Evolutionary conservation across 2,113 vertebrate species (phyloP).

Genomic region (Hipposideros armiger): DNA sequence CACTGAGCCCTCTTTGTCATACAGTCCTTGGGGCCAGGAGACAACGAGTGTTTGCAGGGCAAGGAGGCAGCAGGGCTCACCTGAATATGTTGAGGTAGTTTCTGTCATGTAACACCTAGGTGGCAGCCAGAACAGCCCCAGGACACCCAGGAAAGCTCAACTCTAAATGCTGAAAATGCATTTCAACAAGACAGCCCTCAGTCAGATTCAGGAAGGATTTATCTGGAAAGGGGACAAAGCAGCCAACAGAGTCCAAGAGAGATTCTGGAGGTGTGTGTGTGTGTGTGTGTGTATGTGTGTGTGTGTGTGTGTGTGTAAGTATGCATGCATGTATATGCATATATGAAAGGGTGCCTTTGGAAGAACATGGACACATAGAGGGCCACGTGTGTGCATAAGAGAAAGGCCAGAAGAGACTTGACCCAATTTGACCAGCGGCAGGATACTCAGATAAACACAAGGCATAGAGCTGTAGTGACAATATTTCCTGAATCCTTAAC

Average conservation of each 20-base stretch:
- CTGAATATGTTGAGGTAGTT: not conserved
- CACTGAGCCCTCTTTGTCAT: not conserved
- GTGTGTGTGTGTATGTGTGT: not conserved
- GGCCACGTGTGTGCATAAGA: fast-evolving
- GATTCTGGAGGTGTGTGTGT: not conserved
- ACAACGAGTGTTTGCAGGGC: not conserved
- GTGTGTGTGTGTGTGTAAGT: fast-evolving
- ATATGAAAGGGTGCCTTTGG: not conserved
- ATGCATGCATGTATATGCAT: fast-evolving
- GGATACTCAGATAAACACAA: not conserved
- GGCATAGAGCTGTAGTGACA: fast-evolving
- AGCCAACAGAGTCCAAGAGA: not conserved
- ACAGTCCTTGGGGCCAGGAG: not conserved
- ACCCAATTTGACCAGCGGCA: not conserved
- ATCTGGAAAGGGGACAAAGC: not conserved
- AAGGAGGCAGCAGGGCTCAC: not conserved
- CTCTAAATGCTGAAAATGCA: not conserved
- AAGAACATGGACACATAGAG: not conserved
- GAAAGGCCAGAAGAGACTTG: not conserved
- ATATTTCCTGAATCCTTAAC: not conserved
- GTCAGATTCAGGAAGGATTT: not conserved
- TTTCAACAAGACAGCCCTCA: not conserved
- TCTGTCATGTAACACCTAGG: not conserved
- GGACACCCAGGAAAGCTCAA: not conserved
- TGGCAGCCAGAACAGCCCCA: not conserved